A percentile compares a stretch with the other conserved stretches of the same genome.
These are phyloP conservation scores for Halichondria panicea DNA, from an alignment of 37 sponge, comb jelly and placozoan species.

Conservation along the genomic window DNA sequence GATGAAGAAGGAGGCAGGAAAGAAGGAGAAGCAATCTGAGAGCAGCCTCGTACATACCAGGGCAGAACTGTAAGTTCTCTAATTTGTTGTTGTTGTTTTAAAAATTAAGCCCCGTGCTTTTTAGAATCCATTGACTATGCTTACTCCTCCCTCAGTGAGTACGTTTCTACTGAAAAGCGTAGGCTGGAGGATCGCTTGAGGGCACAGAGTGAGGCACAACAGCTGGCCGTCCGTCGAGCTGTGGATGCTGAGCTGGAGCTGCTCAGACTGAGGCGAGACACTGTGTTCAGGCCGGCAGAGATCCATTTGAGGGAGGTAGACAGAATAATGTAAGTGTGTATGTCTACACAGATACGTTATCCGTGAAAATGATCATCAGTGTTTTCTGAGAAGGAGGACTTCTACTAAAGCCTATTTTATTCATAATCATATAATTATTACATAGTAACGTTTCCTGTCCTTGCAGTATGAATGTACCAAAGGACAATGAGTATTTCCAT, in stretches of 20 bases:
- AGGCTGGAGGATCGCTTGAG: constrained; percentile 10
- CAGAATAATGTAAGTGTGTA: constrained; percentile 22
- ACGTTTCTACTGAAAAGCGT: background rate
- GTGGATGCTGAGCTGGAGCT: constrained; percentile 41
- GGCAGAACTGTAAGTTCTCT: constrained; percentile 15
- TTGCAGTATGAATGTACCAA: constrained; percentile 11
- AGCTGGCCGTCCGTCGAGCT: constrained; percentile 19
- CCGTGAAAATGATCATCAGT: background rate
- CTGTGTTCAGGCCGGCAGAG: constrained; percentile 9
- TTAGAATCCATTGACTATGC: background rate
- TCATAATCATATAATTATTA: background rate
- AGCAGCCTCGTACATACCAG: background rate
- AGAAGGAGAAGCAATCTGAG: constrained; percentile 17
- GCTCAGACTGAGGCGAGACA: constrained; percentile 17
- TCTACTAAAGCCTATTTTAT: background rate
- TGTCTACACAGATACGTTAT: too few species aligned
- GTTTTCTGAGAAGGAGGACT: background rate
- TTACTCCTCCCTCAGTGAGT: constrained; percentile 12
- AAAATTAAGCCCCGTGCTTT: background rate
- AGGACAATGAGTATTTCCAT: constrained; percentile 12
- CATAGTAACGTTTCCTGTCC: background rate
- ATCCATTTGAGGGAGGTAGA: constrained; percentile 27
- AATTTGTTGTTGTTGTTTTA: background rate
- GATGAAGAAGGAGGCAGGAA: constrained; percentile 25
- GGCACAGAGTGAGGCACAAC: background rate